Conservation (phyloP, 1,140 invertebrate species). For the Sarcophaga peregrina region DNA sequence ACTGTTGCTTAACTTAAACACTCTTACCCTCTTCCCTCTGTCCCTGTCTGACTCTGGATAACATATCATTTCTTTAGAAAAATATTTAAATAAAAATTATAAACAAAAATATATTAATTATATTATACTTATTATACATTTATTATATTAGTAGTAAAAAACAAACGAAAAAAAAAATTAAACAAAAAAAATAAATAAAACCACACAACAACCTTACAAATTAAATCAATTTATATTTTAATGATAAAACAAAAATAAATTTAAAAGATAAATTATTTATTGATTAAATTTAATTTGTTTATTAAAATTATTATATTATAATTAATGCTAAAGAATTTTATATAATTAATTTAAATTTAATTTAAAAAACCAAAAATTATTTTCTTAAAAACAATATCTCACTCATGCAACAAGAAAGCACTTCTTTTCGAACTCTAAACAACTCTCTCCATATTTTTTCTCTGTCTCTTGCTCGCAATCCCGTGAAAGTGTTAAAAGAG, state of each 20-base stretch:
- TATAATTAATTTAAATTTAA: no score
- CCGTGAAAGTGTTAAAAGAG: conserved; percentile 21
- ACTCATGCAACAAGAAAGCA: no score
- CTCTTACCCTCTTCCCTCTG: not conserved
- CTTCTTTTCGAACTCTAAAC: not conserved
- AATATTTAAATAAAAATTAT: conserved; percentile 40
- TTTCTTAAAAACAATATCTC: no score
- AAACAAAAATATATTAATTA: conserved; percentile 32
- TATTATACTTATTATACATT: no score
- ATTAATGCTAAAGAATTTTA: no score
- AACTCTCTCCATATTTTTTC: not conserved
- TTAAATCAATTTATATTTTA: not conserved
- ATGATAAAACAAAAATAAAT: not conserved
- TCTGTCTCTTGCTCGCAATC: not conserved
- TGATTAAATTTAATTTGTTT: not conserved
- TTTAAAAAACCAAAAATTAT: no score
- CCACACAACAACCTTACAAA: no score
- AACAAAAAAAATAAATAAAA: not conserved
- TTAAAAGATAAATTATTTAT: not conserved
- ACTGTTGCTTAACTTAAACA: no score
- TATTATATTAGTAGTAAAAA: conserved; percentile 27
- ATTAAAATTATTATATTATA: conserved; percentile 1
- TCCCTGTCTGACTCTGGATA: conserved; percentile 19
- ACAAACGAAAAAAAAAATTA: conserved; percentile 29
- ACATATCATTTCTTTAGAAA: conserved; percentile 40